A percentile compares a stretch with the other conserved stretches of the same genome.
phyloP scores from a whole-genome alignment of 2,888 invertebrate genomes.

The Conops quadrifasciatus region DNA sequence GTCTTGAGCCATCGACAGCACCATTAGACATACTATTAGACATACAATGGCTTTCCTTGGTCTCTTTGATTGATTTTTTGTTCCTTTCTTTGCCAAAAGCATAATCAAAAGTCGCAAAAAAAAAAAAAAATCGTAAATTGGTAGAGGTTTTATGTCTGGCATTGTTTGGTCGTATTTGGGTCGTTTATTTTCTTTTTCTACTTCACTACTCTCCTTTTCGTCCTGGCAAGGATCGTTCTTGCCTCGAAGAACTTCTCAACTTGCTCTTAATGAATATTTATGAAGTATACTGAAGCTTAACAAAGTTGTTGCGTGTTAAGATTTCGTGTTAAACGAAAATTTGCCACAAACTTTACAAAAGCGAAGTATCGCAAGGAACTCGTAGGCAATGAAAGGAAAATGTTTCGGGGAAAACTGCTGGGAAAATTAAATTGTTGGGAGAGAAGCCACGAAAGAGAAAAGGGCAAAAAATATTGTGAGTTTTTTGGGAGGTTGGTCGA shows the following conservation, averaged over 20 bases:
- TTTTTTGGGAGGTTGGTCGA: no score
- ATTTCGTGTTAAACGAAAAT: constrained; percentile 15
- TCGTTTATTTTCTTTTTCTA: background rate
- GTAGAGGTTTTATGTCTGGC: background rate
- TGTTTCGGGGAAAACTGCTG: background rate
- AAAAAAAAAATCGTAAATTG: no score
- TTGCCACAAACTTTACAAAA: constrained; percentile 29
- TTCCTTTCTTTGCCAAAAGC: no score
- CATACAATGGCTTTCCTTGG: no score
- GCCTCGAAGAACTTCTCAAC: background rate
- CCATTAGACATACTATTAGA: no score
- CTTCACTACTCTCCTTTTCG: background rate
- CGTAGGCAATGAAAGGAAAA: no score
- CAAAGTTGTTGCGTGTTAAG: constrained; percentile 12
- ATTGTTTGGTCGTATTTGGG: background rate
- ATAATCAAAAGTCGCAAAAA: no score
- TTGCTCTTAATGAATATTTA: constrained; percentile 15
- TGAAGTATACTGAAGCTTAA: background rate
- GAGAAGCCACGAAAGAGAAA: background rate
- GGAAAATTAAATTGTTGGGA: background rate
- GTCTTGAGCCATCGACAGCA: no score
- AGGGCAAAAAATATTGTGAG: background rate
- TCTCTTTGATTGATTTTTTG: no score
- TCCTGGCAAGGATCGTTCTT: background rate
- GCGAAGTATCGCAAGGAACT: constrained; percentile 38